Conservation (phyloP, 2,113 vertebrate species). For the Psettodes erumei region DNA sequence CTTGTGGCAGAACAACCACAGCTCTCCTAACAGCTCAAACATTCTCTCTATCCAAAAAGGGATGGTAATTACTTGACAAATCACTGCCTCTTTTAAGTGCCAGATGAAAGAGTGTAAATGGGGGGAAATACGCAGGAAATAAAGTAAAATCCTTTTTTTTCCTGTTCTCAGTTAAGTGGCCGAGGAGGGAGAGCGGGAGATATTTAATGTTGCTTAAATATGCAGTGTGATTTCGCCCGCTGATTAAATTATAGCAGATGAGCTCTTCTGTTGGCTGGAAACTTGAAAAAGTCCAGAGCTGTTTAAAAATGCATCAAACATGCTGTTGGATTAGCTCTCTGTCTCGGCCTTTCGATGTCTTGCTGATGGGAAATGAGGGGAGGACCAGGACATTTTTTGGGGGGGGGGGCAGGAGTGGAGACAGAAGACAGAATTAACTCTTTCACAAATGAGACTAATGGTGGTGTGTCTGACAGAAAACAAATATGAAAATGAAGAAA, state of each 20-base stretch:
- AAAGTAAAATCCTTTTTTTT: slow-evolving; percentile 70
- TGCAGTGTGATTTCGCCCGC: slow-evolving; percentile 82
- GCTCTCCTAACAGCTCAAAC: slow-evolving; percentile 63
- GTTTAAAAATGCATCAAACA: slow-evolving; percentile 88
- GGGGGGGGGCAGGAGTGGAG: not conserved
- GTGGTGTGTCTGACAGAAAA: slow-evolving; percentile 29
- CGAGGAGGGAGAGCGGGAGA: slow-evolving; percentile 71
- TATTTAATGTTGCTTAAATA: slow-evolving; percentile 84
- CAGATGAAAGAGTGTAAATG: slow-evolving; percentile 76
- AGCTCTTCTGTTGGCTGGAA: slow-evolving; percentile 77
- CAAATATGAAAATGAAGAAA: slow-evolving; percentile 57
- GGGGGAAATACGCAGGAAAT: slow-evolving; percentile 69
- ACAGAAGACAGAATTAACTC: slow-evolving; percentile 25
- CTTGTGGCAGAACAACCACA: slow-evolving; percentile 25
- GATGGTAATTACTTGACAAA: slow-evolving; percentile 80
- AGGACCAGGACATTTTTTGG: slow-evolving; percentile 7
- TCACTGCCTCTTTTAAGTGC: slow-evolving; percentile 73
- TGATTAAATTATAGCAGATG: slow-evolving; percentile 83
- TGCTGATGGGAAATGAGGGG: slow-evolving; percentile 26
- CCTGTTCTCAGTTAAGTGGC: slow-evolving; percentile 66
- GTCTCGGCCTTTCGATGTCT: slow-evolving; percentile 68
- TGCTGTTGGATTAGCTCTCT: slow-evolving; percentile 79
- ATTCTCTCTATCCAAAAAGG: slow-evolving; percentile 62
- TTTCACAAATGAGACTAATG: slow-evolving; percentile 50
- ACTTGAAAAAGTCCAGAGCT: slow-evolving; percentile 81